Evolutionary conservation across 2,113 vertebrate species (phyloP).

Genomic region (Labeo catla): DNA sequence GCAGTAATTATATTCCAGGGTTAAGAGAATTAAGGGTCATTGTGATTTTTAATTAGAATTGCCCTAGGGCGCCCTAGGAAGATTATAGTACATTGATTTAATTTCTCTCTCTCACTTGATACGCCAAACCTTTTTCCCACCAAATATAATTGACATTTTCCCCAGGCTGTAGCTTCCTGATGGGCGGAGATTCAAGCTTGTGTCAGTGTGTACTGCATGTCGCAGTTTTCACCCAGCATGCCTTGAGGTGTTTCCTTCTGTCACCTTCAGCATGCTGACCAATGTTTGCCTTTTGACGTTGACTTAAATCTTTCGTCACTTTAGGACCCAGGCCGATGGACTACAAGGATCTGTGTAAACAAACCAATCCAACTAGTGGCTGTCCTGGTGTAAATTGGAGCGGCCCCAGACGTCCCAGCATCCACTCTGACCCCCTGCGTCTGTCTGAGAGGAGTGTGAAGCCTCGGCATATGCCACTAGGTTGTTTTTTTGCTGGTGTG

Average conservation of each 20-base stretch:
- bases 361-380: conserved; percentile 17
- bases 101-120: conserved; percentile 29
- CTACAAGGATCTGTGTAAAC: neutral
- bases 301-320: neutral
- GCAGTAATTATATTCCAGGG: conserved; percentile 53
- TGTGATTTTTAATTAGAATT: conserved; percentile 57
- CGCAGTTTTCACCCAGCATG: conserved; percentile 4
- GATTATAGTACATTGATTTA: conserved; percentile 55
- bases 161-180: conserved; percentile 25
- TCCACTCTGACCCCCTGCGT: neutral
- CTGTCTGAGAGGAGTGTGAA: conserved; percentile 15
- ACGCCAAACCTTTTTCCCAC: conserved; percentile 31
- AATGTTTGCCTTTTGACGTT: neutral
- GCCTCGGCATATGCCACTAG: conserved; percentile 28
- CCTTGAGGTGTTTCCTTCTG: neutral
- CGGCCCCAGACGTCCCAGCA: neutral
- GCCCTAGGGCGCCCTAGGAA: conserved; percentile 25
- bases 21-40: conserved; percentile 59
- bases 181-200: conserved; percentile 27
- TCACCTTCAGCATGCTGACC: conserved; percentile 17
- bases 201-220: conserved; percentile 27
- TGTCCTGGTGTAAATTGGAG: conserved; percentile 14
- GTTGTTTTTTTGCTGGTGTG: conserved; percentile 2
- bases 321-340: neutral
- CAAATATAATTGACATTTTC: conserved; percentile 53